Conservation (phyloP, 2,888 invertebrate genomes). For the Odontocerum albicorne region DNA sequence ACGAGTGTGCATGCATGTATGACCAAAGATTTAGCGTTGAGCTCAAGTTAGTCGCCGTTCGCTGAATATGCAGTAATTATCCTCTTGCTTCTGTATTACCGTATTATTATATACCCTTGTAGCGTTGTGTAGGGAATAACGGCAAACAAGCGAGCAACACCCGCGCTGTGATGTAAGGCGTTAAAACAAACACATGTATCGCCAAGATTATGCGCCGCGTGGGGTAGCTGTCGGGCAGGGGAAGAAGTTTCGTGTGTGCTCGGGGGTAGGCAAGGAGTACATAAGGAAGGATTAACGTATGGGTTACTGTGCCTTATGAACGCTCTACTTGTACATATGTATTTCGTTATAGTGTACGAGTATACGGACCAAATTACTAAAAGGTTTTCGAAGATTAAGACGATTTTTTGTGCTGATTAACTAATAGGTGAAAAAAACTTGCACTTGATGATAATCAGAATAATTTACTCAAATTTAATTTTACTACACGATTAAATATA, state of each 20-base stretch:
- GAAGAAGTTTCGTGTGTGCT: not conserved
- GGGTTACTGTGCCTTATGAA: too few relatives aligned
- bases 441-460: too few relatives aligned
- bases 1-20: too few relatives aligned
- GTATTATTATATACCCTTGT: not conserved
- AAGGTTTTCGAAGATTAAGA: too few relatives aligned
- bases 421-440: too few relatives aligned
- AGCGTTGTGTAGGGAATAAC: not conserved
- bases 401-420: too few relatives aligned
- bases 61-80: not conserved
- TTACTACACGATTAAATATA: too few relatives aligned
- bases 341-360: too few relatives aligned
- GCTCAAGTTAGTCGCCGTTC: not conserved
- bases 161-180: constrained; percentile 24
- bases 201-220: constrained; percentile 24
- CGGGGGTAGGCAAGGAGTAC: not conserved
- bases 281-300: not conserved
- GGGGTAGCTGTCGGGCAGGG: constrained; percentile 1
- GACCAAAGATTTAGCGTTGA: too few relatives aligned
- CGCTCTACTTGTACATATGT: too few relatives aligned
- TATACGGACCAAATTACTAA: too few relatives aligned
- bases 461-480: too few relatives aligned
- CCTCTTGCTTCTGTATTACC: not conserved
- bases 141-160: constrained; percentile 7
- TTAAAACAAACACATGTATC: constrained; percentile 30